A percentile compares a stretch with the other conserved stretches of the same genome.
Conservation (phyloP, 2,888 invertebrate genomes). For the Dorcus parallelipipedus region DNA sequence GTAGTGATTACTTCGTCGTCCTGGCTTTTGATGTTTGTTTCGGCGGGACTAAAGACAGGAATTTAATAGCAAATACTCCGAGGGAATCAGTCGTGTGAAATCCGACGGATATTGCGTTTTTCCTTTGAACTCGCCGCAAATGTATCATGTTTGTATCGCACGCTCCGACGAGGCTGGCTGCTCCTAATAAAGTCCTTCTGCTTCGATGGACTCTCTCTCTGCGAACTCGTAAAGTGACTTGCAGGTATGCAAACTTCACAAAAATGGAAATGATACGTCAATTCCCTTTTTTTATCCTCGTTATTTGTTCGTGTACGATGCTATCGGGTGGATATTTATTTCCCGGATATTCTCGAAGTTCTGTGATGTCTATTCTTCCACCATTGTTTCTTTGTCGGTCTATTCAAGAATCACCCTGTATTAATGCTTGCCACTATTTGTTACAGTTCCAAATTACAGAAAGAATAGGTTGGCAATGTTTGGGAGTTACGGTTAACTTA, state of each 20-base stretch:
- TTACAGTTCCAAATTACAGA: too few species aligned
- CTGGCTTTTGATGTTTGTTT: background rate
- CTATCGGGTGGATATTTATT: too few species aligned
- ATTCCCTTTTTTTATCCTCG: too few species aligned
- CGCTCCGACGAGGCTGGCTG: constrained; percentile 13
- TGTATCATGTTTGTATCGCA: constrained; percentile 35
- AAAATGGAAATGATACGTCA: constrained; percentile 10
- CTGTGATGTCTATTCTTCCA: too few species aligned
- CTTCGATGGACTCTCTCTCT: constrained; percentile 23
- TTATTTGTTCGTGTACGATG: too few species aligned
- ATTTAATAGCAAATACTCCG: constrained; percentile 19
- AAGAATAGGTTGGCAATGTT: too few species aligned
- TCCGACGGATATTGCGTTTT: constrained; percentile 41
- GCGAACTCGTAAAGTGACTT: constrained; percentile 8
- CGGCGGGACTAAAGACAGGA: constrained; percentile 10
- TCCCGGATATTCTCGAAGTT: too few species aligned
- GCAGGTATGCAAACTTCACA: constrained; percentile 1
- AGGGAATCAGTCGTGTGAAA: constrained; percentile 34
- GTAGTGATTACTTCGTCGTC: too few species aligned
- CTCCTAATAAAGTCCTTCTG: constrained; percentile 29
- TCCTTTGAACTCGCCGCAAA: constrained; percentile 38
- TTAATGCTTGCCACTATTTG: too few species aligned
- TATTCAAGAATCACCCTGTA: too few species aligned
- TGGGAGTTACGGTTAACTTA: too few species aligned
- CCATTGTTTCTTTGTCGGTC: too few species aligned